A percentile compares a stretch with the other conserved stretches of the same genome.
Conservation (phyloP, 1,140 invertebrate species). For the Drosophila eugracilis region DNA sequence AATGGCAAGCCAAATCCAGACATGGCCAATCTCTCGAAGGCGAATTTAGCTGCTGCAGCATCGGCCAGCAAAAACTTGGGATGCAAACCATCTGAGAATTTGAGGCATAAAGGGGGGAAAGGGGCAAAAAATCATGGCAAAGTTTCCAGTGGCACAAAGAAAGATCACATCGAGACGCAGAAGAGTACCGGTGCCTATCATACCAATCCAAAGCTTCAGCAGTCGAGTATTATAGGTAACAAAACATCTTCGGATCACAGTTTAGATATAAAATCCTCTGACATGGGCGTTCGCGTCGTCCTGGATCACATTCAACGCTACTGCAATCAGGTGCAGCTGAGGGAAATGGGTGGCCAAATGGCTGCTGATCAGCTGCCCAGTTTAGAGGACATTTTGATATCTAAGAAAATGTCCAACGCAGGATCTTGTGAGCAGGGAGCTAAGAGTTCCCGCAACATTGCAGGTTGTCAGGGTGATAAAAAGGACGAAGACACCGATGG, state of each 20-base stretch:
- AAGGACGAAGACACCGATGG: slow-evolving; percentile 27
- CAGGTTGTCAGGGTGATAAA: slow-evolving; percentile 4
- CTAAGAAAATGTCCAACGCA: not conserved
- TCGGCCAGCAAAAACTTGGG: not conserved
- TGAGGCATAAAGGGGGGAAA: slow-evolving; percentile 7
- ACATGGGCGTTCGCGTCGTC: slow-evolving; percentile 59
- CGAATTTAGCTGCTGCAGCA: not conserved
- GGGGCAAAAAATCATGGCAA: slow-evolving; percentile 27
- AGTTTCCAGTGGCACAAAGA: not conserved
- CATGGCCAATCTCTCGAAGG: slow-evolving; percentile 8
- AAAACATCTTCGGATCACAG: slow-evolving; percentile 56
- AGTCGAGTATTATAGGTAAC: slow-evolving; percentile 7
- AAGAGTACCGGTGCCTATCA: slow-evolving; percentile 46
- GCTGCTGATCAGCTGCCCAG: slow-evolving; percentile 4
- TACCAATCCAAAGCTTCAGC: slow-evolving; percentile 38
- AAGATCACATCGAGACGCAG: not conserved
- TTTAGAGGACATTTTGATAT: slow-evolving; percentile 10
- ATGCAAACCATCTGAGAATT: not conserved
- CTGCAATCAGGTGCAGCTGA: slow-evolving; percentile 55
- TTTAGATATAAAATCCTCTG: slow-evolving; percentile 63
- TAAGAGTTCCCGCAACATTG: not conserved
- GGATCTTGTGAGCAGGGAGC: not conserved
- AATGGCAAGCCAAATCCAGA: slow-evolving; percentile 27
- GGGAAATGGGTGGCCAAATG: slow-evolving; percentile 37
- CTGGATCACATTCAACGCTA: slow-evolving; percentile 72